Conservation (phyloP, 2,888 invertebrate genomes). For the Leistus spinibarbis region DNA sequence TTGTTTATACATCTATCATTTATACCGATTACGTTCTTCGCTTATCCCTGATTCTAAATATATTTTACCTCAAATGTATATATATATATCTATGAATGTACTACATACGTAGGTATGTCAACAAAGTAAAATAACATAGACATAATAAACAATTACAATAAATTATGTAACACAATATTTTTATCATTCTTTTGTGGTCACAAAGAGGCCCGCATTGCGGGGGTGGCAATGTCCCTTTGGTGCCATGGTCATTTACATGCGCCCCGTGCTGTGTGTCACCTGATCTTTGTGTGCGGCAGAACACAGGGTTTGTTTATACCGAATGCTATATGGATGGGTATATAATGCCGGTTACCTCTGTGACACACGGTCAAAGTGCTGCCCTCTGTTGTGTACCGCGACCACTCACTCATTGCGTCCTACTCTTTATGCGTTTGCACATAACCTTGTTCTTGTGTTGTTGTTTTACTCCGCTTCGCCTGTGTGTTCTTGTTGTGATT, state of each 20-base stretch:
- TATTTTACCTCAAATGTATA: no score
- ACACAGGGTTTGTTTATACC: neutral
- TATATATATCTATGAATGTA: neutral
- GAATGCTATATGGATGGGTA: neutral
- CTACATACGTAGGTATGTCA: neutral
- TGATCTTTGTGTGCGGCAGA: conserved; percentile 3
- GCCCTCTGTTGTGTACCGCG: neutral
- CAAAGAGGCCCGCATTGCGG: neutral
- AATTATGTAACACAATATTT: neutral
- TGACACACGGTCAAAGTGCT: neutral
- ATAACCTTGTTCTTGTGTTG: neutral
- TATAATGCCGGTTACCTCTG: neutral
- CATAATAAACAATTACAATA: neutral
- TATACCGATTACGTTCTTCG: no score
- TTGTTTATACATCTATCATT: neutral
- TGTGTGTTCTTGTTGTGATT: no score
- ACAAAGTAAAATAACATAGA: neutral
- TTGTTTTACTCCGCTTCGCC: no score
- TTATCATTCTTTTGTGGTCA: neutral
- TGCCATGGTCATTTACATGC: conserved; percentile 1
- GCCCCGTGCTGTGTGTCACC: conserved; percentile 5
- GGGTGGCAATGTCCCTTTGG: neutral
- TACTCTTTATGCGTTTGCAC: neutral
- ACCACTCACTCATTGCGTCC: neutral
- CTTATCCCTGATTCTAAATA: no score